Percentiles rank a stretch among this genome's conserved stretches.
phyloP scores from a whole-genome alignment of 2,797 vertebrate genomes.

The Mycteria americana region DNA sequence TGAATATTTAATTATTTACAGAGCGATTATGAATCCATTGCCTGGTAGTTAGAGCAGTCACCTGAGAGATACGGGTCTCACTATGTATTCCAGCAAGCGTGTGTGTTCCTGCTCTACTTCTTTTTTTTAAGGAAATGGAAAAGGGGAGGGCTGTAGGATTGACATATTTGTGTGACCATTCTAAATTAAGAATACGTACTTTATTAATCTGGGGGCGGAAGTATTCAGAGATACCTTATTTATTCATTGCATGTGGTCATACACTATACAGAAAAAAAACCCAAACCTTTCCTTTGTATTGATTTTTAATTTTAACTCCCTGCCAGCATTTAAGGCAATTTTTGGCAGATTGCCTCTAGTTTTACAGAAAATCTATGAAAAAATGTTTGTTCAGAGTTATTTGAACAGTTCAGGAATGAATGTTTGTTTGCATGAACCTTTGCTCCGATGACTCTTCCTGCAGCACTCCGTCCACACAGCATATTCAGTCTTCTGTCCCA shows the following conservation, averaged over 20 bases:
- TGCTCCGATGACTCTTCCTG: neutral
- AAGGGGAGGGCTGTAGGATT: neutral
- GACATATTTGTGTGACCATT: neutral
- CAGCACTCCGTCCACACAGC: neutral
- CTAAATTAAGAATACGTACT: neutral
- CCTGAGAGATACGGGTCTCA: neutral
- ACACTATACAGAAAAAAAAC: neutral
- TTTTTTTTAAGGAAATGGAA: neutral
- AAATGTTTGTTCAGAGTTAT: neutral
- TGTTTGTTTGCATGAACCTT: neutral
- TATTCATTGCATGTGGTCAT: neutral
- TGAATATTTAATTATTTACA: constrained; percentile 41
- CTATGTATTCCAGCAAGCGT: neutral
- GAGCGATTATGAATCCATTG: neutral
- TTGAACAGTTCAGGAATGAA: neutral
- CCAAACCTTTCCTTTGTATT: neutral
- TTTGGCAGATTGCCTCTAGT: neutral
- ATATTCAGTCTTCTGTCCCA: neutral
- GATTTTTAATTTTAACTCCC: neutral
- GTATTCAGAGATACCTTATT: neutral
- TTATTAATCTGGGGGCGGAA: neutral
- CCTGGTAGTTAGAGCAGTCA: neutral
- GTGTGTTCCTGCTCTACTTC: neutral
- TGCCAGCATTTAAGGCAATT: neutral
- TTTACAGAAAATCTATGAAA: neutral